Evolutionary conservation across 2,888 invertebrate species (phyloP), one percentile per base, ranked within the genome.

Genomic region (Temnothorax rugatulus): DNA sequence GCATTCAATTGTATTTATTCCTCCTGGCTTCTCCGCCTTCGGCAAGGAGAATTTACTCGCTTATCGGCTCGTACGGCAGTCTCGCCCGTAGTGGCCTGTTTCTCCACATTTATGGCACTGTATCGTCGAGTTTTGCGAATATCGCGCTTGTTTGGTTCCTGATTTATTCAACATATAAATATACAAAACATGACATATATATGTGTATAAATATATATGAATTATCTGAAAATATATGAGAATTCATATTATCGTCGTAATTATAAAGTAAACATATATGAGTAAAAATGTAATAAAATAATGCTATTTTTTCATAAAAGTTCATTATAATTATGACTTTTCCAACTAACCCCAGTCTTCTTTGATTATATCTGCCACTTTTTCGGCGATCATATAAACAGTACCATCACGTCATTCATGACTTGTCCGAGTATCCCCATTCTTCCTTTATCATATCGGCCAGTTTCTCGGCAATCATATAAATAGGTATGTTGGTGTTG

Each of bases 391-490:
- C 97, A 97, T 97, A 52, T 96, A 96, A 0, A 50, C 7, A 4
- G 1, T 61, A n/a, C 4, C 18, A 0, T 73, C 4, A 75, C 2
- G 88, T 96, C 29, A 1, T 18, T 25, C 5, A 0, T 52, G 47
- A 52, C 21, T 61, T 18, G 0, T 21, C 83, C 3, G 52, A 83
- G 52, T 86, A 90, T 44, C 91, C 90, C 96, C 96, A 96, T 77
- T 95, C 95, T 73, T 93, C 91, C 90, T 96, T 96, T 41, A 97
- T 95, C 94, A 96, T 95, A 92, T 96, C 97, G 0, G 96, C 96
- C 3, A 95, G 96, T 91, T 97, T 97, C 94, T 97, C 97, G 0
- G 96, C 97, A 71, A 97, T 96, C 97, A 97, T 97, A 57, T 96
- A 96, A 0, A 96, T 95, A 8, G 97, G 96, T 2, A 96, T 96